Evolutionary conservation across 2,888 invertebrate species (phyloP).

Genomic region (Adela reaumurella): DNA sequence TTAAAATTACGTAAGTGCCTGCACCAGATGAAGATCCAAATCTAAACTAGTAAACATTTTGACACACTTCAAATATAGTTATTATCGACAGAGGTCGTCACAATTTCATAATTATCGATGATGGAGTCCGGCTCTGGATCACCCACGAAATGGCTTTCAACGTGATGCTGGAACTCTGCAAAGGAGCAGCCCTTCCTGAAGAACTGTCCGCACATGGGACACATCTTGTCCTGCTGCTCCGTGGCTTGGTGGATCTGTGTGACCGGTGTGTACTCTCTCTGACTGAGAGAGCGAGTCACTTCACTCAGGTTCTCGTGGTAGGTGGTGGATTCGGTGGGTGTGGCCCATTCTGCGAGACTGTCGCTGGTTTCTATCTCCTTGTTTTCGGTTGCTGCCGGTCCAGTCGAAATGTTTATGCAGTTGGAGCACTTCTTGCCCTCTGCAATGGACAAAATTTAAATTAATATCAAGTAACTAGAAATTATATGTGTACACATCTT

Average conservation of each 20-base stretch:
- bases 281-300: conserved; percentile 26
- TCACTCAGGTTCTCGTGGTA: conserved; percentile 35
- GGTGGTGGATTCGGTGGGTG: conserved; percentile 37
- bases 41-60: neutral
- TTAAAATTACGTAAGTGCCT: no score
- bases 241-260: neutral
- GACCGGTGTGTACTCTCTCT: conserved; percentile 13
- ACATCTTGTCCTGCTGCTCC: conserved; percentile 53
- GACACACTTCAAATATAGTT: conserved; percentile 8
- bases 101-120: conserved; percentile 51
- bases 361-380: conserved; percentile 49
- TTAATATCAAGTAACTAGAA: neutral
- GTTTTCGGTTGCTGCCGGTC: conserved; percentile 30
- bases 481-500: no score
- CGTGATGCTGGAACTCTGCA: conserved; percentile 68
- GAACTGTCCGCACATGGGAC: conserved; percentile 70
- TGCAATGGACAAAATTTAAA: conserved; percentile 17
- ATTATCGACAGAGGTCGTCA: conserved; percentile 32
- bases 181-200: conserved; percentile 59
- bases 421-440: conserved; percentile 42
- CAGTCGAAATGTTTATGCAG: conserved; percentile 30
- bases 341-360: conserved; percentile 46
- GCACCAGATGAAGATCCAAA: no score
- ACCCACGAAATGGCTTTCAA: conserved; percentile 70
- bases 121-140: conserved; percentile 52